Percentiles rank a stretch among this genome's conserved stretches.
phyloP scores from a whole-genome alignment of 1,140 invertebrate species.

The Conus ventricosus region DNA sequence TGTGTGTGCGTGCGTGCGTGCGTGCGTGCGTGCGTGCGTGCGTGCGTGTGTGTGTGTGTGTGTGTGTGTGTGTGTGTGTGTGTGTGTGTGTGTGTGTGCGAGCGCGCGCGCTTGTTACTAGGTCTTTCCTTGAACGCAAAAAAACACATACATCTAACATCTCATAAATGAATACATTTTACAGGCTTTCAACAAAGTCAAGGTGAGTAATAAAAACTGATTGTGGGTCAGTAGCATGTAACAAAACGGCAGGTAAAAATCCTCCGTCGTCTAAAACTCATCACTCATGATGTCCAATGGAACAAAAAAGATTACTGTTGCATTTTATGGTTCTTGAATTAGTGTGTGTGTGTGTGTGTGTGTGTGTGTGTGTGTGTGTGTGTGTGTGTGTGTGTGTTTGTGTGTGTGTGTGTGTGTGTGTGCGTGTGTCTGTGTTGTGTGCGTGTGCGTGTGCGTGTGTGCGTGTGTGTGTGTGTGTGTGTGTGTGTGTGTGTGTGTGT shows the following conservation, averaged over 20 bases:
- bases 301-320: no score
- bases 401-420: not conserved
- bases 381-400: not conserved
- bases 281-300: no score
- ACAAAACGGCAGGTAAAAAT: no score
- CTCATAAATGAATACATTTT: no score
- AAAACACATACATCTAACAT: no score
- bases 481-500: not conserved
- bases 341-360: not conserved
- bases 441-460: not conserved
- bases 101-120: not conserved
- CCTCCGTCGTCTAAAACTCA: no score
- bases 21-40: not conserved
- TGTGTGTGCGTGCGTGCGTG: conserved; percentile 3
- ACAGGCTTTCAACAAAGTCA: no score
- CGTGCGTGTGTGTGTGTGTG: not conserved
- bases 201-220: no score
- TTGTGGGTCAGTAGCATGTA: no score
- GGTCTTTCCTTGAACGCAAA: not conserved
- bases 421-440: not conserved
- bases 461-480: not conserved
- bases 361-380: not conserved
- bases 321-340: no score
- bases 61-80: not conserved
- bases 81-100: not conserved